Base-by-base conservation (phyloP, 2,113 vertebrate species). In the Heterotilapia buettikoferi region DNA sequence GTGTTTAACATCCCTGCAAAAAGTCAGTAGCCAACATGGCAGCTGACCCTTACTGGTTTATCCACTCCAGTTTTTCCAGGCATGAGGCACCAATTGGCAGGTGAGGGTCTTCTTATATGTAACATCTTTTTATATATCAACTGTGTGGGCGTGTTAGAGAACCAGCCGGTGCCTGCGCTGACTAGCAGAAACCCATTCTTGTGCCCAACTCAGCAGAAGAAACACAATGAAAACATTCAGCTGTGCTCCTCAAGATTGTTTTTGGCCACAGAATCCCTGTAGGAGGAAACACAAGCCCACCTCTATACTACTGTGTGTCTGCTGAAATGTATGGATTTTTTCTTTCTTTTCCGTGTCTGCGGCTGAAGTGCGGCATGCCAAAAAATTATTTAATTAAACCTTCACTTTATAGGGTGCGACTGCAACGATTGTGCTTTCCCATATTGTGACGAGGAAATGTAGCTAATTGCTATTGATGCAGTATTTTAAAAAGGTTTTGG, bases 151-250 rank as follows among this genome's bases (percentile, higher is more conserved):
- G 84, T 89, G 68, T 88, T 82, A 6, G 76, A 43, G 90, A 89
- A 88, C 90, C 90, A 90, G 93, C 88, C 84, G 90, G 85, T 78
- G 84, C 90, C 89, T 59, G 80, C 56, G 76, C 91, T 71, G 68
- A 93, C 91, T 33, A 81, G 93, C 92, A 93, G 94, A 95, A 95
- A 93, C 84, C 86, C 86, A 86, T 92, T 93, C 88, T 57, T 71
- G 92, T 94, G 94, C 93, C 93, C 94, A 92, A 89, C 95, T 96
- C 94, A 96, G 95, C 96, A 95, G 68, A 94, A 94, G 93, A 93
- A 96, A 95, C 92, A 94, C 94, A 96, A 96, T 94, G 95, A 96
- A 96, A 96, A 96, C 95, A 96, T 96, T 96, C 87, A 96, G 92
- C 95, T 90, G 88, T 93, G 93, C 94, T 94, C 92, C 92, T 94